phyloP scores from a whole-genome alignment of 2,113 vertebrate species.

The Drymodes brunneopygia region DNA sequence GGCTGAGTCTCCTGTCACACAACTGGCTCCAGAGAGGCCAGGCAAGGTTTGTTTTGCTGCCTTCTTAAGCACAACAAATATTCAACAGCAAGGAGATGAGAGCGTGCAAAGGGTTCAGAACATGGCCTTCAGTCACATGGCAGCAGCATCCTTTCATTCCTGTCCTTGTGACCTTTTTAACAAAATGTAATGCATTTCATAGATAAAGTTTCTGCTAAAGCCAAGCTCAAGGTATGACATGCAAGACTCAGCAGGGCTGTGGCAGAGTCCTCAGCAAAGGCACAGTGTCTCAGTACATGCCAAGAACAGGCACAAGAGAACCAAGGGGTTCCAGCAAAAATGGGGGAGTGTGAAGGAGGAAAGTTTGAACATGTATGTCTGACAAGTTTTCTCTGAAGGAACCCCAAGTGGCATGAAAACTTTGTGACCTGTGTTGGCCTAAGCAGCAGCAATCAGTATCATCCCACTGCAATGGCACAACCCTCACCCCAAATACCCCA shows the following conservation, averaged over 20 bases:
- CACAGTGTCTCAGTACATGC: neutral
- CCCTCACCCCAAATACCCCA: neutral
- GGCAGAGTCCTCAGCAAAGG: neutral
- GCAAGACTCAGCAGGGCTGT: neutral
- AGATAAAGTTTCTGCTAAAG: neutral
- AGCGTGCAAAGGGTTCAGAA: neutral
- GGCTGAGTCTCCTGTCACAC: neutral
- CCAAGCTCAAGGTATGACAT: neutral
- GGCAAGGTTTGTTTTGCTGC: neutral
- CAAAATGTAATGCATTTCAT: neutral
- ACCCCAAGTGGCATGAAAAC: neutral
- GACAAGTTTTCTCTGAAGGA: neutral
- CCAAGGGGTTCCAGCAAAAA: neutral
- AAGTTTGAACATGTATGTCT: neutral
- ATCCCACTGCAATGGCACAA: neutral
- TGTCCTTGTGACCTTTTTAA: neutral
- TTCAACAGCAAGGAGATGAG: accelerated
- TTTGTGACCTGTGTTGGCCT: neutral
- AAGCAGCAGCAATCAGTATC: neutral
- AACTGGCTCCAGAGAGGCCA: neutral
- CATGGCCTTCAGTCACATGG: neutral
- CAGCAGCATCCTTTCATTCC: neutral
- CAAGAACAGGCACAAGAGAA: neutral
- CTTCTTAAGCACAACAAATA: neutral
- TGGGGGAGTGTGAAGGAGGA: neutral